A percentile compares a stretch with the other conserved stretches of the same genome.
Evolutionary conservation across 1,140 invertebrate species (phyloP).

Genomic region (Leptoteleia sp.): DNA sequence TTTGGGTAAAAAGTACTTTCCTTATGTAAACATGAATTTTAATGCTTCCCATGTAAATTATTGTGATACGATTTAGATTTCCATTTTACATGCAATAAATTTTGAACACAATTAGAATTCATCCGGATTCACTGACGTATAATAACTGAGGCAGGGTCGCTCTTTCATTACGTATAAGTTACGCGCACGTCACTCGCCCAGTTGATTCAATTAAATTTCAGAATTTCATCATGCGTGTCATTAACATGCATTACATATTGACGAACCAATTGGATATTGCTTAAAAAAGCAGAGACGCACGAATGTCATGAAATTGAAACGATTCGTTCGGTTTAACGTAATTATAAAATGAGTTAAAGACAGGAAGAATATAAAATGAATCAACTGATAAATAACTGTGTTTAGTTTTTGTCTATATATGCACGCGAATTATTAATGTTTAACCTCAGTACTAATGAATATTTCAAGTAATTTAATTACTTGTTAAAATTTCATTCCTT

Average conservation of each 20-base stretch:
- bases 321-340: too few relatives aligned
- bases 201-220: conserved; percentile 34
- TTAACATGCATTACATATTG: conserved; percentile 15
- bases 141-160: conserved; percentile 14
- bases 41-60: neutral
- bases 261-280: conserved; percentile 11
- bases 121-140: conserved; percentile 11
- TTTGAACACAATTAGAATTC: conserved; percentile 25
- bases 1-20: too few relatives aligned
- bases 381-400: too few relatives aligned
- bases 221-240: conserved; percentile 30
- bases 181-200: conserved; percentile 1
- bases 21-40: too few relatives aligned
- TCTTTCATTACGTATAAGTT: conserved; percentile 33
- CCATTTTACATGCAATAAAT: conserved; percentile 25
- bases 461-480: too few relatives aligned
- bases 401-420: too few relatives aligned
- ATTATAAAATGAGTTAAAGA: too few relatives aligned
- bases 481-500: too few relatives aligned
- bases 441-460: too few relatives aligned
- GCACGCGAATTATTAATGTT: too few relatives aligned
- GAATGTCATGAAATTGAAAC: too few relatives aligned
- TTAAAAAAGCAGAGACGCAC: neutral
- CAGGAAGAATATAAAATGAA: too few relatives aligned
- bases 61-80: conserved; percentile 1